phyloP scores from a whole-genome alignment of 2,888 invertebrate species.

The Ceriagrion tenellum region DNA sequence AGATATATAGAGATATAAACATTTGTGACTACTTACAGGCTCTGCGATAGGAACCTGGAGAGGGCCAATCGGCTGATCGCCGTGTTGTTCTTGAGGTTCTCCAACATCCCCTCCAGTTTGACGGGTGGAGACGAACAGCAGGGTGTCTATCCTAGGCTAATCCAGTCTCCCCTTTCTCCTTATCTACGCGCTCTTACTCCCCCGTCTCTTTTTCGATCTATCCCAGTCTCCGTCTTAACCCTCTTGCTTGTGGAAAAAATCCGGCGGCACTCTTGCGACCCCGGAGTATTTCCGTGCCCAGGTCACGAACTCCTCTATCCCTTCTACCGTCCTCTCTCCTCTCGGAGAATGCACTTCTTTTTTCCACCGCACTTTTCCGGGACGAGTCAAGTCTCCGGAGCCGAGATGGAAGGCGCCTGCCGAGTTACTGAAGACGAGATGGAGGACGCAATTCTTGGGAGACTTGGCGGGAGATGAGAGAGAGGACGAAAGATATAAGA shows the following conservation, averaged over 20 bases:
- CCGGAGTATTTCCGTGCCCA: constrained; percentile 3
- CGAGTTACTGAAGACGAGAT: background rate
- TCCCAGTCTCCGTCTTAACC: background rate
- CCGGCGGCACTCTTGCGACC: background rate
- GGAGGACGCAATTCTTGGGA: background rate
- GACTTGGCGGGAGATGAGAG: background rate
- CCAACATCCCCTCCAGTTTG: constrained; percentile 80
- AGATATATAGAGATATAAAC: background rate
- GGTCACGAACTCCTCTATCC: background rate
- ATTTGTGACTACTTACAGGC: constrained; percentile 84
- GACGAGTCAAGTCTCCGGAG: background rate
- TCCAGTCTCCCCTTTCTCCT: background rate
- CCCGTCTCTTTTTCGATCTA: background rate
- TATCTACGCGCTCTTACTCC: background rate
- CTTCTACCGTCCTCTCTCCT: background rate
- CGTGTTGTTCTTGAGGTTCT: constrained; percentile 87
- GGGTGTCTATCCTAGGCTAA: constrained; percentile 21
- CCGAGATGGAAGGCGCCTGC: background rate
- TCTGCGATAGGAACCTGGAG: constrained; percentile 88
- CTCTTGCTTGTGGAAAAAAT: background rate
- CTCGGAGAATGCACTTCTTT: background rate
- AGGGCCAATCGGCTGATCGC: constrained; percentile 85
- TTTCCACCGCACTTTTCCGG: background rate
- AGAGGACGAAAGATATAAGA: background rate
- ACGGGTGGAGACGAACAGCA: background rate